Evolutionary conservation across 53 echinoderm and acorn worm genomes (phyloP), one percentile per base, ranked within the genome.

Genomic region (Paracentrotus lividus): DNA sequence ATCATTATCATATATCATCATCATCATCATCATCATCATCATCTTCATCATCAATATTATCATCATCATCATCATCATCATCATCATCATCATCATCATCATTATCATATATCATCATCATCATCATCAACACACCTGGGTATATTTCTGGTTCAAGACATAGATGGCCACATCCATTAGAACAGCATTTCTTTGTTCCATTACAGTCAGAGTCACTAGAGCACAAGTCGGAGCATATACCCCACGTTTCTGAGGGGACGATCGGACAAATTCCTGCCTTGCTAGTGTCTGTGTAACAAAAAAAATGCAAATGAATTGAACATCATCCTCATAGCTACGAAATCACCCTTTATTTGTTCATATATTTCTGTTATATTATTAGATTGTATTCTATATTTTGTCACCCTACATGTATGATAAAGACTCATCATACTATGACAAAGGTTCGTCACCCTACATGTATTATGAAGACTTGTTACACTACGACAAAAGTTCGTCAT

Each of bases 151-250:
- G 64, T 64, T 27, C 31, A 3, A 64, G 31, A 81, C 96, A 96
- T 40, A 89, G 42, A 69, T 95, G 94, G 8, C 96, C 96, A 54
- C 96, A 96, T 65, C 96, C 96, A 49, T 94, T 96, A 8, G 94
- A 95, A 44, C 96, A 96, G 24, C 96, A 96, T 66, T 96, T 96
- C 85, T 94, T 42, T 2, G 54, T 65, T 5, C 56, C 95, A 5
- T 61, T 31, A 85, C 96, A 96, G 65, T 94, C 93, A 9, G 68
- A 47, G 61, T 96, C 94, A 57, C 64, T 64, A 10, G 49, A 21
- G 40, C 94, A 94, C 57, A 66, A 49, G 52, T 94, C 92, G n/a
- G 36, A 47, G 51, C 94, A 94, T 49, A 52, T 65, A 51, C 90
- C 94, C 26, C 26, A 6, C 64, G 18, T 64, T 29, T 64, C 64